These are phyloP conservation scores for Premnoplex brunnescens DNA, from an alignment of 2,797 vertebrate genomes.

Conservation along the genomic window DNA sequence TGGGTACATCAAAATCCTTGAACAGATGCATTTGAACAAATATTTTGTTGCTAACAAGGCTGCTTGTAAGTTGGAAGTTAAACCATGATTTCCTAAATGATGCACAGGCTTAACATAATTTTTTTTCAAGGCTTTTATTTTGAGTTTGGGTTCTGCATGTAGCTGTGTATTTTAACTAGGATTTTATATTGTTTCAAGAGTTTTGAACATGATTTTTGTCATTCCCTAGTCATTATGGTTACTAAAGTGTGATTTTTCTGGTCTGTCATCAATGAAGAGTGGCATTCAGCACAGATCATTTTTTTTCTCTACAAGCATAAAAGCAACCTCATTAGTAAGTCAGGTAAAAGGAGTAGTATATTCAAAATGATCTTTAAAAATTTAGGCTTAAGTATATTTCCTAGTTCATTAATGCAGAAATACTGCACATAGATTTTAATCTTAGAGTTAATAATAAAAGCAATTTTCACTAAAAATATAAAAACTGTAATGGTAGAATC, in stretches of 20 bases:
- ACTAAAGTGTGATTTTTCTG: conserved; percentile 38
- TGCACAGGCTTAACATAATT: background rate
- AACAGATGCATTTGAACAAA: background rate
- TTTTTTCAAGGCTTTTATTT: background rate
- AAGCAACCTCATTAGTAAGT: conserved; percentile 77
- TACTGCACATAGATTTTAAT: conserved; percentile 85
- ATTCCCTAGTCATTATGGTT: background rate
- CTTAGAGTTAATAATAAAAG: conserved; percentile 86
- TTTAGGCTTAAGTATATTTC: conserved; percentile 83
- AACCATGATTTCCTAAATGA: background rate
- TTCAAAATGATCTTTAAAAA: conserved; percentile 83
- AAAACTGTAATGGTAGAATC: conserved; percentile 87
- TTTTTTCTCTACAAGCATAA: conserved; percentile 67
- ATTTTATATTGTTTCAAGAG: background rate
- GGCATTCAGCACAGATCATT: conserved; percentile 30
- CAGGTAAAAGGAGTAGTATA: conserved; percentile 74
- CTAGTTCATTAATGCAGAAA: conserved; percentile 85
- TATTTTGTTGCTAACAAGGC: background rate
- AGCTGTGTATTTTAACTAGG: background rate
- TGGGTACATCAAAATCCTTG: background rate
- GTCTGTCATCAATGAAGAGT: conserved; percentile 45
- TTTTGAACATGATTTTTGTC: conserved; percentile 20
- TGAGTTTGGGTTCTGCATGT: background rate
- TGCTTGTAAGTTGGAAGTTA: background rate
- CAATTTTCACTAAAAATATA: conserved; percentile 89